These are phyloP conservation scores for Sipha maydis DNA, from an alignment of 2,888 invertebrate species.

Conservation along the genomic window DNA sequence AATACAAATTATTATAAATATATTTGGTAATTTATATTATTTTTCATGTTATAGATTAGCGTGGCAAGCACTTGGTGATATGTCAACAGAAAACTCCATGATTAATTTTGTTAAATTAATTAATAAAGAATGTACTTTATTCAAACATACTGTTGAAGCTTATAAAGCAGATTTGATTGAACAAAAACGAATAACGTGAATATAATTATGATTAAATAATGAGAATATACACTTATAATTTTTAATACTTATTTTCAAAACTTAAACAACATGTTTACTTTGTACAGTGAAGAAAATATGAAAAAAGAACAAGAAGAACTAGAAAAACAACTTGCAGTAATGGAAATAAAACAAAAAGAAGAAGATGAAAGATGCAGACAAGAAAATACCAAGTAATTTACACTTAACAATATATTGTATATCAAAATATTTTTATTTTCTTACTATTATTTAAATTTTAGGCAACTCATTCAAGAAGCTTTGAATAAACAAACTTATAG, in stretches of 20 bases:
- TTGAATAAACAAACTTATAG: slow-evolving; percentile 93
- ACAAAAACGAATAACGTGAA: slow-evolving; percentile 74
- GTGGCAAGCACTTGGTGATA: slow-evolving; percentile 91
- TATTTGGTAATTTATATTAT: not conserved
- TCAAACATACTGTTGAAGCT: slow-evolving; percentile 90
- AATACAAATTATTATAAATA: slow-evolving; percentile 42
- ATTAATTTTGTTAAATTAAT: slow-evolving; percentile 89
- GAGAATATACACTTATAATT: not conserved
- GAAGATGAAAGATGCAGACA: slow-evolving; percentile 75
- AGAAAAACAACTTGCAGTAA: slow-evolving; percentile 69
- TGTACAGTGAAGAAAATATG: slow-evolving; percentile 71
- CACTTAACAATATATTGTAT: not conserved
- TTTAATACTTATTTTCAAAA: not conserved
- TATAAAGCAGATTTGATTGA: slow-evolving; percentile 88
- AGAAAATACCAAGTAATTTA: slow-evolving; percentile 67
- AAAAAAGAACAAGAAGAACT: slow-evolving; percentile 72
- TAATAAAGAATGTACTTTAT: slow-evolving; percentile 87
- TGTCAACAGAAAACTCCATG: slow-evolving; percentile 89
- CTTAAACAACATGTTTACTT: not conserved
- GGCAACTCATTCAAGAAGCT: slow-evolving; percentile 92
- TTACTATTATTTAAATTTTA: slow-evolving; percentile 66
- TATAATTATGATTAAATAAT: slow-evolving; percentile 62
- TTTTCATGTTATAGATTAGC: slow-evolving; percentile 73
- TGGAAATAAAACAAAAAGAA: slow-evolving; percentile 72
- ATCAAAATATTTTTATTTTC: not conserved